Evolutionary conservation across 2,888 invertebrate genomes (phyloP), one percentile per base, ranked within the genome.

Genomic region (Strigamia maritima): DNA sequence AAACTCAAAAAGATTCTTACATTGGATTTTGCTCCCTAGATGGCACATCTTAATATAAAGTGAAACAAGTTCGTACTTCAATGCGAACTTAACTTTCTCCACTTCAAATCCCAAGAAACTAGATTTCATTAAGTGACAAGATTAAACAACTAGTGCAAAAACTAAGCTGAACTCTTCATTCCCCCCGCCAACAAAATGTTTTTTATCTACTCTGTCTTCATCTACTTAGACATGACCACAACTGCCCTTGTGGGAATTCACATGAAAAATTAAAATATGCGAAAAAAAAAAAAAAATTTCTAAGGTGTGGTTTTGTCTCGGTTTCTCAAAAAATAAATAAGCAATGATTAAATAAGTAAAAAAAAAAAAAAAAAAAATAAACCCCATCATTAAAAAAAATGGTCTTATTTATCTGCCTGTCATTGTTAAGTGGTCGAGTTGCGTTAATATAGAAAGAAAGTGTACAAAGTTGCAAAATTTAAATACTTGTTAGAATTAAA

Each of bases 81-180:
- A 65, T n/a, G 26, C 10, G 3, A 24, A 24, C 65, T 12, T 14
- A 65, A 65, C 65, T 65, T 65, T 26, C 14, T 24, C 65, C n/a
- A 19, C 65, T 65, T 65, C 65, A 65, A 65, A 26, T 65, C 65
- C 65, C 65, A 65, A 65, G 65, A 65, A 65, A 65, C 26, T 14
- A 65, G 65, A 65, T 28, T 65, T 65, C 65, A 65, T 65, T 65
- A 65, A 24, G 65, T 65, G 65, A 65, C 65, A 65, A 65, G 65
- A 65, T 65, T 65, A 65, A 65, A 65, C 65, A 65, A 65, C 65
- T 26, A 65, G 65, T 65, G 65, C 26, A 65, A 65, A 1, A 65
- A 24, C 3, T 10, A 60, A 16, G 14, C 40, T 16, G 40, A 40
- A 40, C 10, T 40, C 40, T 40, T 40, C 40, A 40, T 40, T 40